Evolutionary conservation across 2,797 vertebrate species (phyloP).

Genomic region (Phrynocephalus vlangalii): DNA sequence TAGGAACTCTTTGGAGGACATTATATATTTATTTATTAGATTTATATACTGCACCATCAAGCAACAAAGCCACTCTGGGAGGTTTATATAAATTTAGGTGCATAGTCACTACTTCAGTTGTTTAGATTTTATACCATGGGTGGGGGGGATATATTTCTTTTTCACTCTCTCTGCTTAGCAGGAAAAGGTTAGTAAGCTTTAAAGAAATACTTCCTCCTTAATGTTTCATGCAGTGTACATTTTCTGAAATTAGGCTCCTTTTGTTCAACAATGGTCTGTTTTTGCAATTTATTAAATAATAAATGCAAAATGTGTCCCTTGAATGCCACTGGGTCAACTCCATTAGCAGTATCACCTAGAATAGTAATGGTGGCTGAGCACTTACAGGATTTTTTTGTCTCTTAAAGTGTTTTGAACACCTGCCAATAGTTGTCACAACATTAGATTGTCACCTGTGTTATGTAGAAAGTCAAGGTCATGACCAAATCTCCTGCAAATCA

Average conservation of each 20-base stretch:
- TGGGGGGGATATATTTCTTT: constrained; percentile 26
- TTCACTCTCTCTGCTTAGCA: constrained; percentile 31
- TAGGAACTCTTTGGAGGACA: not conserved
- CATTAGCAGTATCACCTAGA: constrained; percentile 32
- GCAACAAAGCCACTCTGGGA: too few relatives aligned
- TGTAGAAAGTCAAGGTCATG: constrained; percentile 59
- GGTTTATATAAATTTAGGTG: not conserved
- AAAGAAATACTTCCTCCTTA: constrained; percentile 51
- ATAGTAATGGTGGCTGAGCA: constrained; percentile 18
- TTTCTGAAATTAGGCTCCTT: constrained; percentile 39
- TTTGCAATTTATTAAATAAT: constrained; percentile 65
- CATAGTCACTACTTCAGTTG: not conserved
- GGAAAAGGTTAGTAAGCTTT: constrained; percentile 53
- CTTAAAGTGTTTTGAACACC: constrained; percentile 52
- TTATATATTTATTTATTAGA: too few relatives aligned
- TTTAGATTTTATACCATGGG: constrained; percentile 33
- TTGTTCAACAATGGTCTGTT: constrained; percentile 61
- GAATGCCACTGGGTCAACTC: constrained; percentile 54
- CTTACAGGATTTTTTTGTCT: constrained; percentile 35
- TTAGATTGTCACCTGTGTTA: constrained; percentile 58
- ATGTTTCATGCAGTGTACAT: constrained; percentile 20
- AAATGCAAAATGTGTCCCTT: constrained; percentile 60
- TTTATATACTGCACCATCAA: too few relatives aligned
- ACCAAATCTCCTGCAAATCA: constrained; percentile 51
- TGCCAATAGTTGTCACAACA: constrained; percentile 58